Evolutionary conservation across 2,797 vertebrate genomes (phyloP).

Genomic region (Taeniopygia guttata): DNA sequence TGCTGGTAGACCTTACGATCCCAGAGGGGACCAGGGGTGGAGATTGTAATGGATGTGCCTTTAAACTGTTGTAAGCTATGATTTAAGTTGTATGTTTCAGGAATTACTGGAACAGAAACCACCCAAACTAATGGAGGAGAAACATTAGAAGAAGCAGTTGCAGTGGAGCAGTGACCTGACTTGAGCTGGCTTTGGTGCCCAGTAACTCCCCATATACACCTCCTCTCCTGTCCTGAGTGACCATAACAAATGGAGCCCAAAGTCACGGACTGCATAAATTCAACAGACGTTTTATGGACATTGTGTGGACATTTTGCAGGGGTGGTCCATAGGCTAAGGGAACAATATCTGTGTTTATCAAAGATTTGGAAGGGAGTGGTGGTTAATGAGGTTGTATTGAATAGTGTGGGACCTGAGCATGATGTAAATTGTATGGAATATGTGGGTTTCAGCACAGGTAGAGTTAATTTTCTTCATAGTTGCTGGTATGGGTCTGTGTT

Average conservation of each 20-base stretch:
- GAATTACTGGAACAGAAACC: not conserved
- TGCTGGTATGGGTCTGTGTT: not conserved
- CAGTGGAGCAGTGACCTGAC: not conserved
- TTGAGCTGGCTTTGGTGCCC: not conserved
- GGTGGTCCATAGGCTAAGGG: not conserved
- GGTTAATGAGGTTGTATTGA: not conserved
- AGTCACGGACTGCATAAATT: not conserved
- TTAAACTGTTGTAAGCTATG: not conserved
- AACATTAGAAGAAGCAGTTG: not conserved
- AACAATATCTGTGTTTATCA: not conserved
- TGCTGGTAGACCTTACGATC: not conserved
- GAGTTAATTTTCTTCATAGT: not conserved
- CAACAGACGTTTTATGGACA: not conserved
- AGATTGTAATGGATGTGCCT: not conserved
- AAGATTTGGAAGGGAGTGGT: not conserved
- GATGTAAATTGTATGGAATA: not conserved
- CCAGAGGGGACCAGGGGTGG: not conserved
- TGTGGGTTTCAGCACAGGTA: not conserved
- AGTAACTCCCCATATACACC: not conserved
- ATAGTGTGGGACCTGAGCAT: not conserved
- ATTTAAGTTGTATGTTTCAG: not conserved
- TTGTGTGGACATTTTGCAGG: not conserved
- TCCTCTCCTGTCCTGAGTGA: not conserved
- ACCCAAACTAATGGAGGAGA: not conserved
- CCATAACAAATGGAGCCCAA: not conserved